These are phyloP conservation scores for Standfussiana lucernea DNA, from an alignment of 2,888 invertebrate species.

Conservation along the genomic window DNA sequence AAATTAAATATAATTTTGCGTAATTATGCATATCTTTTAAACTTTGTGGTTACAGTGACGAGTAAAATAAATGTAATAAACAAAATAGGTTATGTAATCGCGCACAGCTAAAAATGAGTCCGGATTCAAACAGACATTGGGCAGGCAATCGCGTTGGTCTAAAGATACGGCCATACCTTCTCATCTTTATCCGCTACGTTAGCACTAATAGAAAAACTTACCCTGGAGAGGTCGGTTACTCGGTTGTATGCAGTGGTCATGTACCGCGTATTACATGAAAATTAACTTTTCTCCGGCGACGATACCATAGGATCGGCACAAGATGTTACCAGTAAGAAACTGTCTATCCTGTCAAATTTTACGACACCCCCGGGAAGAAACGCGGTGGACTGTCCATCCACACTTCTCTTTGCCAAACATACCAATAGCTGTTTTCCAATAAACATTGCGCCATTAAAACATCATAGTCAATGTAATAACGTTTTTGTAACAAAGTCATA, in stretches of 20 bases:
- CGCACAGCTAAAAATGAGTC: background rate
- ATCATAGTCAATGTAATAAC: constrained; percentile 38
- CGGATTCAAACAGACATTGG: background rate
- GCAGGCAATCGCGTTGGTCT: background rate
- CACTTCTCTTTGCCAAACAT: constrained; percentile 11
- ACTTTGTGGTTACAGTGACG: background rate
- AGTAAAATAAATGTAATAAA: background rate
- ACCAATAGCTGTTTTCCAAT: constrained; percentile 23
- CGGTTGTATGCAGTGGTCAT: background rate
- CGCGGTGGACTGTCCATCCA: background rate
- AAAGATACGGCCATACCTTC: background rate
- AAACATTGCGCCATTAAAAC: constrained; percentile 46
- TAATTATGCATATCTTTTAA: background rate
- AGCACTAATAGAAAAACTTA: background rate
- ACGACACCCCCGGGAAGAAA: background rate
- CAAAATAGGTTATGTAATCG: background rate
- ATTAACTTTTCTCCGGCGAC: background rate
- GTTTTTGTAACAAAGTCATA: constrained; percentile 61
- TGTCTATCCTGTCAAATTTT: background rate
- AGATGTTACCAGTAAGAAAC: background rate
- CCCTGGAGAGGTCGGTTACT: background rate
- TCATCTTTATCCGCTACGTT: background rate
- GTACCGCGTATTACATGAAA: background rate
- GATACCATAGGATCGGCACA: background rate
- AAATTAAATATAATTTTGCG: background rate